phyloP scores from a whole-genome alignment of 2,888 invertebrate genomes.

The Chrysodeixis includens region DNA sequence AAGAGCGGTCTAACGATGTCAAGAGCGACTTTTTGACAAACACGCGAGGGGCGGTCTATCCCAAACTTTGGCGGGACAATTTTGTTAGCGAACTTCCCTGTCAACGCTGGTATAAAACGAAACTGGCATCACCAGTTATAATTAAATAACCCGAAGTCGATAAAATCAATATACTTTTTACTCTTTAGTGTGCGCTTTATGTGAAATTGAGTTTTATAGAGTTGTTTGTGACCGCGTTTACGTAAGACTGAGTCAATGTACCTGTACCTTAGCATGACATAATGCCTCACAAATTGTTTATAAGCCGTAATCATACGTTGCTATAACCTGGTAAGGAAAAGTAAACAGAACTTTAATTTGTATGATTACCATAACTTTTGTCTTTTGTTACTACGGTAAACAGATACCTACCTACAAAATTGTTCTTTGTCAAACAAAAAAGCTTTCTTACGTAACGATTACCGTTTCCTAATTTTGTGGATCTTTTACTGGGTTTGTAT shows the following conservation, averaged over 20 bases:
- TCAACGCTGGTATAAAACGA: conserved; percentile 71
- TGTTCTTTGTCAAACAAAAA: background rate
- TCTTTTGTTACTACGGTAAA: background rate
- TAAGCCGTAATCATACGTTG: conserved; percentile 4
- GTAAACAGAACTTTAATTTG: background rate
- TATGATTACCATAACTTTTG: background rate
- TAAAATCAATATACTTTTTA: conserved; percentile 54
- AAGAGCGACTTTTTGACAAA: conserved; percentile 77
- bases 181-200: conserved; percentile 42
- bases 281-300: conserved; percentile 16
- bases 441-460: background rate
- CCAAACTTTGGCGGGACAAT: conserved; percentile 69
- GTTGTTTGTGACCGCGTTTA: conserved; percentile 34
- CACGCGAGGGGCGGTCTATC: conserved; percentile 65
- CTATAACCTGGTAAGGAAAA: background rate
- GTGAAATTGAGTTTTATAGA: conserved; percentile 43
- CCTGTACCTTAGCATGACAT: background rate
- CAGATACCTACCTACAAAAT: background rate
- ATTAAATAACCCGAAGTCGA: conserved; percentile 65
- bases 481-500: background rate
- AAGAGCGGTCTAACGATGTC: conserved; percentile 74
- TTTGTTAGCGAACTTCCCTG: conserved; percentile 74
- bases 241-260: conserved; percentile 19
- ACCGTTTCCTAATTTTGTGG: background rate
- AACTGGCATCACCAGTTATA: conserved; percentile 64